Base-by-base conservation (phyloP, 2,888 invertebrate species). In the Vesta saturnalis region DNA sequence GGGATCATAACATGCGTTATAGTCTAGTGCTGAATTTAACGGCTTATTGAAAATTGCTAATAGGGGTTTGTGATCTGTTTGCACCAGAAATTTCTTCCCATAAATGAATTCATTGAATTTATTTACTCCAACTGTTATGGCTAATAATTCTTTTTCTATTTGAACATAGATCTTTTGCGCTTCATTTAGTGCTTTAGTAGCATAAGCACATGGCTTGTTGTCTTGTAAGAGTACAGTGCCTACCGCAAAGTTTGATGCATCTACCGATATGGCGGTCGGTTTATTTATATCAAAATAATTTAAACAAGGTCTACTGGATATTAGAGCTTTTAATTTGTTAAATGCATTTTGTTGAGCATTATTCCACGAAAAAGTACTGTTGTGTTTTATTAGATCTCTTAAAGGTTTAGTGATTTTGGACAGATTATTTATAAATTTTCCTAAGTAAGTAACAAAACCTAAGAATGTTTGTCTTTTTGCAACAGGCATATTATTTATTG, bases 181-280 rank as follows among this genome's bases (percentile, higher is more conserved):
- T 30, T 56, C 47, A 12, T 49, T 69, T 18, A 80, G 39, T 22
- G 47, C 46, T 19, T 14, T 18, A n/a, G 80, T 79, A 2, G 79
- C 80, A 71, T 79, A 82, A 12, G 75, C 77, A n/a, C 81, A 73
- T 1, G 80, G 80, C 54, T 78, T 73, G 12, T 73, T 73, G 18
- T 81, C 73, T 72, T 80, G 80, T 6, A 81, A 54, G 4, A 80
- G 63, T 4, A 77, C 78, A 18, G 79, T 76, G 6, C 80, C 81
- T 12, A 80, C 56, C 1, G 57, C 60, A 23, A 14, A 63, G 10
- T 63, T 62, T 49, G 57, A 67, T 2, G 62, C 58, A 22, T 67
- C 63, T 47, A 67, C 58, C 21, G 67, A 67, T 52, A 63, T 43
- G 5, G 46, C 62, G 35, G 39, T 21, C 19, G 12, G 10, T 54